Conservation (phyloP, 2,888 invertebrate species). For the Acleris emargana region DNA sequence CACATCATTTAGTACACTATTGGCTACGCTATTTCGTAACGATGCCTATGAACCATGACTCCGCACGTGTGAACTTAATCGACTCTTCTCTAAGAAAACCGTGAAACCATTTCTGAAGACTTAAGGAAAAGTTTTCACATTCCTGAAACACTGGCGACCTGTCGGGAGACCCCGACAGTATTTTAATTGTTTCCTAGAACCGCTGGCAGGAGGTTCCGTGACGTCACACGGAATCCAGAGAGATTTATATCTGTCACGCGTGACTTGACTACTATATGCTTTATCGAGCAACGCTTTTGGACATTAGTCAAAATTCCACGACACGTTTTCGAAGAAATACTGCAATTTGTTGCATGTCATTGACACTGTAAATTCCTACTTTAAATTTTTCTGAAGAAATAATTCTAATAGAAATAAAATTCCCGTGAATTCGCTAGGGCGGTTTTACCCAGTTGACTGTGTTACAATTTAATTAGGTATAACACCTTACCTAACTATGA, state of each 20-base stretch:
- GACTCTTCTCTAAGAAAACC: constrained; percentile 1
- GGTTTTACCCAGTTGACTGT: too few relatives aligned
- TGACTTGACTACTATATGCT: constrained; percentile 16
- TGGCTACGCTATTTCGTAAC: constrained; percentile 18
- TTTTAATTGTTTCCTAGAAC: constrained; percentile 19
- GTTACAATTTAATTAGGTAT: too few relatives aligned
- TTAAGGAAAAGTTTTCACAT: constrained; percentile 16
- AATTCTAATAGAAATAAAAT: too few relatives aligned
- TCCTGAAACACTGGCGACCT: constrained; percentile 3
- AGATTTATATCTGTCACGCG: constrained; percentile 15
- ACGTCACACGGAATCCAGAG: constrained; percentile 18
- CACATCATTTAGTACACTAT: constrained; percentile 18
- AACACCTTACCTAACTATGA: neutral
- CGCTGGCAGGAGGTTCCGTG: constrained; percentile 15
- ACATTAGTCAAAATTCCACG: constrained; percentile 14
- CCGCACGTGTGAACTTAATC: constrained; percentile 16
- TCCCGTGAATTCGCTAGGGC: too few relatives aligned
- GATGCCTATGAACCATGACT: constrained; percentile 27
- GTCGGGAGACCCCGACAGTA: neutral
- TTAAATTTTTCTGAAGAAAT: neutral
- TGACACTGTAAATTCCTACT: neutral
- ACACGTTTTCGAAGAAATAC: neutral
- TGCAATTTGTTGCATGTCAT: constrained; percentile 8
- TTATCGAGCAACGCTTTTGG: constrained; percentile 8
- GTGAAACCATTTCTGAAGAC: constrained; percentile 5